Evolutionary conservation across 2,888 invertebrate genomes (phyloP), one percentile per base, ranked within the genome.

Genomic region (Drosophila atripex): DNA sequence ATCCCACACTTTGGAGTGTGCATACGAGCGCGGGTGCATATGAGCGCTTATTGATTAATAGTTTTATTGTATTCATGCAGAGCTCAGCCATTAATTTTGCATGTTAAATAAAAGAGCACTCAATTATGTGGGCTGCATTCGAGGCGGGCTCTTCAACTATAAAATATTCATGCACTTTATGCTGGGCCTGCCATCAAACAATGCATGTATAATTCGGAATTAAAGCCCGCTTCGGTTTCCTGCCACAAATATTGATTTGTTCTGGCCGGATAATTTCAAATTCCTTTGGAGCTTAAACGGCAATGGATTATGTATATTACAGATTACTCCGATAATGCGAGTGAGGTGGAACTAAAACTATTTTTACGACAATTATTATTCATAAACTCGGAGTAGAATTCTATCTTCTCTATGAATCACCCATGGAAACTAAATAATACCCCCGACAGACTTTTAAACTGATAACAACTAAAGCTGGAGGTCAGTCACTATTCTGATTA

Each of bases 31-130:
- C 12, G 47, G 3, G 58, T 38, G 68, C 65, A 69, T 75, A 43
- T 61, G 63, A 73, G 63, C 57, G 52, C 60, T 76, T 60, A 84
- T 87, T 82, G 85, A 87, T 87, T 84, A 84, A 86, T 80, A 78
- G 85, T 86, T 86, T 80, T 64, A 78, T 71, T 73, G 65, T 70
- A 68, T 69, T 83, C 55, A 60, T 56, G 47, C 58, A 66, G 73
- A 70, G 58, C 53, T 49, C 59, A 61, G 50, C 59, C 71, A 80
- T 82, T 78, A 78, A 86, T 83, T 79, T 83, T 59, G 49, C 77
- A 70, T 77, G 76, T 71, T 71, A 58, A 73, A 82, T 73, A 87
- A 82, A 68, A 74, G 66, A 61, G 53, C 75, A 78, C 77, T 85
- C 68, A 82, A 82, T 85, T 78, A 84, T 76, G 60, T 69, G 64